Evolutionary conservation across 2,113 vertebrate species (phyloP), one percentile per base, ranked within the genome.

Genomic region (Spheniscus mendiculus): DNA sequence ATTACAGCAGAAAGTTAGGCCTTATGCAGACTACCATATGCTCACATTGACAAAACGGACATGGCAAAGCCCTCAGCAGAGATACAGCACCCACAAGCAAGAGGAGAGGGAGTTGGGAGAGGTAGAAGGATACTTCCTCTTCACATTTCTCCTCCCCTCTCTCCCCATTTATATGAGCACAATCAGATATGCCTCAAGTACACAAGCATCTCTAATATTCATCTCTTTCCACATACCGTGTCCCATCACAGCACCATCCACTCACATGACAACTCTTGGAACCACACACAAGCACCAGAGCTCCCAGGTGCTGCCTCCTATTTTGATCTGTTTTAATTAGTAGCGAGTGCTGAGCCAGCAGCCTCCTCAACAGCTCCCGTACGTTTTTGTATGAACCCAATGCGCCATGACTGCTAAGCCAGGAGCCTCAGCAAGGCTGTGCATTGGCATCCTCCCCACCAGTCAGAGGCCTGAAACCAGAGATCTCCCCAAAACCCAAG

Each of bases 371-470:
- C 34, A 82, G 8, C 12, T 83, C 36, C 9, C 5, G 3, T 6
- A 18, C 11, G 4, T 30, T 89, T 72, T 49, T 45, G 27, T 42
- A 13, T 15, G 27, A 58, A 58, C 5, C 2, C 34, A 61, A 3
- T 16, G 8, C 3, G 5, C 25, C 20, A 22, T 5, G 29, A 9
- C 9, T 52, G 30, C 62, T 58, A 32, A 66, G 3, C 13, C 47
- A 47, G 56, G 16, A 74, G 8, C 23, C 38, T 78, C 59, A 62
- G 11, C 13, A 82, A 59, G 26, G 15, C 78, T 52, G 14, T 59
- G 40, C 14, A 5, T 14, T 45, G 11, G 17, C 21, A 19, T n/a
- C 7, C 15, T 52, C 15, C 10, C 4, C 0, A 0, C 4, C 56
- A 66, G n/a, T 4, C 38, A 59, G 62, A 63, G 21, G 12, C 23